Base-by-base conservation (phyloP, 2,797 vertebrate species). In the Bradypus variegatus region DNA sequence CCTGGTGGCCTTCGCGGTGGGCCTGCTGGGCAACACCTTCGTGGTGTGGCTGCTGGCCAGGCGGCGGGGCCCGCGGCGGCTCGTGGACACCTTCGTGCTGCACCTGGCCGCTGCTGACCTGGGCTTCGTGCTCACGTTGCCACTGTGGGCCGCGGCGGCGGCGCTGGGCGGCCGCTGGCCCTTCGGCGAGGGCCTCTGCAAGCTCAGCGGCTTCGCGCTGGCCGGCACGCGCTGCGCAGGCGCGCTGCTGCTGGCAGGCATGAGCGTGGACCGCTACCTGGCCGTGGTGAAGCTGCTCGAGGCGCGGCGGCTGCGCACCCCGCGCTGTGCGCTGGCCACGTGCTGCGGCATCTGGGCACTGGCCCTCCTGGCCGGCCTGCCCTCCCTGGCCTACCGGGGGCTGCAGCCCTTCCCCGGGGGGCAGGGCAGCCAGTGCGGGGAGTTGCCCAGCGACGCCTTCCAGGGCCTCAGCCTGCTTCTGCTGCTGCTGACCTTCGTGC, bases 261-360 rank as follows among this genome's bases (percentile, higher is more conserved):
- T 99, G 98, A 98, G 98, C 14, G 94, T 98, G 60, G 98, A 99
- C 92, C 98, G 98, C 88, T 98, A 98, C 96, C 96, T 99, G 93
- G 98, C 98, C 0, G 97, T 99, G 86, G 98, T 97, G 87, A 98
- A 97, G 25, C 97, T 97, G 86, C 97, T 98, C 96, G 97, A 98
- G 65, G 98, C 97, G 0, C 97, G 96, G 70, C 94, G 95, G 83
- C 93, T 97, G 36, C 97, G 98, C 67, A 98, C 97, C 36, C 97
- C 89, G 18, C 72, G 83, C 64, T 98, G 97, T 92, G 86, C 96
- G 3, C 92, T 53, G 1, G 27, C 91, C 67, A 97, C 97, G 2
- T 98, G 98, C 36, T 79, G 88, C 0, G 58, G 70, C 6, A 97
- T 98, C 48, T 99, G 98, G 98, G 15, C 92, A 0, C 9, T 23